phyloP scores from a whole-genome alignment of 2,113 vertebrate species.

The Butastur rufipennis region DNA sequence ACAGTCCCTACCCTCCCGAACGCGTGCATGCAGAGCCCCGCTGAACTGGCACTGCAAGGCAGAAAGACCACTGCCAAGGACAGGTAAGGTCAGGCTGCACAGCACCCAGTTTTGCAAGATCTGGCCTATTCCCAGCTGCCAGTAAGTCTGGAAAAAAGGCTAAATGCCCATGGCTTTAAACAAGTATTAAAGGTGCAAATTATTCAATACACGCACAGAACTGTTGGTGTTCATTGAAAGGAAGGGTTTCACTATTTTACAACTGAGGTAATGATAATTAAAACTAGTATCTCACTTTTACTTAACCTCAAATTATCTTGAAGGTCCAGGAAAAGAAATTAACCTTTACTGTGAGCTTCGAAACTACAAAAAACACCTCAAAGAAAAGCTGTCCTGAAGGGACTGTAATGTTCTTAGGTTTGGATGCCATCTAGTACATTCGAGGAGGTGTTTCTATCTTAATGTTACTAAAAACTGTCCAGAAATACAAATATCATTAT shows the following conservation, averaged over 20 bases:
- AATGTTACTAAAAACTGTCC: neutral
- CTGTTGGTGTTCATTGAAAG: neutral
- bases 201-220: neutral
- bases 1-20: neutral
- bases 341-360: neutral
- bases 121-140: neutral
- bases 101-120: neutral
- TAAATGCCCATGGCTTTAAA: neutral
- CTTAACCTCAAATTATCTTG: neutral
- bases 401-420: neutral
- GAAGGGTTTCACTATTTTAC: neutral
- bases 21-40: rapidly evolving
- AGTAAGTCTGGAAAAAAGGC: neutral
- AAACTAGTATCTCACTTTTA: neutral
- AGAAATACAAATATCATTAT: neutral
- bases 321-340: neutral
- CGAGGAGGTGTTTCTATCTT: neutral
- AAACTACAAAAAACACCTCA: neutral
- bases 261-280: neutral
- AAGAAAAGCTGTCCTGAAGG: neutral
- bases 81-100: no score
- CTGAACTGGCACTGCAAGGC: neutral
- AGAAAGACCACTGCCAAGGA: neutral
- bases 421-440: neutral
- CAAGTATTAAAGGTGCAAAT: neutral